Evolutionary conservation across 2,113 vertebrate species (phyloP), one percentile per base, ranked within the genome.

Genomic region (Hippocampus mohnikei): DNA sequence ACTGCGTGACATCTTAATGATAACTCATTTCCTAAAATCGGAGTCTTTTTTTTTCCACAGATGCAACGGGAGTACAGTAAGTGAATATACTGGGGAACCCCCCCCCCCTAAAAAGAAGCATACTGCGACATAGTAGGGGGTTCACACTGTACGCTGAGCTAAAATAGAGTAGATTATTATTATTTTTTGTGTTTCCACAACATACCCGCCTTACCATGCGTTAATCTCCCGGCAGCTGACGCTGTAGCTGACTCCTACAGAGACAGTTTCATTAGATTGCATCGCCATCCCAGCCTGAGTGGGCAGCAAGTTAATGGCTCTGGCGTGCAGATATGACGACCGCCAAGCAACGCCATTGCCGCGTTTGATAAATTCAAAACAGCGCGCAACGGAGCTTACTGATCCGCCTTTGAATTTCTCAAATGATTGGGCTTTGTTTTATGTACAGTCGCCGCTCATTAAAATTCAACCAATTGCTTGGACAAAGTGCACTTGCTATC

Each of bases 221-320:
- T 70, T 50, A 29, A 58, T 44, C 18, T 61, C 29, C 64, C 0
- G 53, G n/a, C 59, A 27, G 53, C 56, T 23, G 48, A 23, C 37
- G 40, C 42, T 13, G 77, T 42, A 66, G 66, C 61, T 66, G 72
- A 69, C 72, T 80, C 44, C 65, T 58, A 59, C 75, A 70, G 75
- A 67, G 72, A 46, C 62, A 53, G 55, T 12, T 70, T 74, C n/a
- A 70, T 76, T 72, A 75, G 66, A 74, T 84, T 78, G 71, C 74
- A 80, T 75, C 44, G 27, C 46, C 64, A 61, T 70, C 33, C 66
- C 29, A 33, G 20, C 40, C 40, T 13, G 9, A 76, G 71, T 73
- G 71, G 69, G 80, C 33, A 18, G 71, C 25, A 58, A 27, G 27
- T 71, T 72, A 78, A 76, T 69, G 61, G 41, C 71, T 74, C 63